Evolutionary conservation across 2,888 invertebrate species (phyloP).

Genomic region (Lymantria monacha): DNA sequence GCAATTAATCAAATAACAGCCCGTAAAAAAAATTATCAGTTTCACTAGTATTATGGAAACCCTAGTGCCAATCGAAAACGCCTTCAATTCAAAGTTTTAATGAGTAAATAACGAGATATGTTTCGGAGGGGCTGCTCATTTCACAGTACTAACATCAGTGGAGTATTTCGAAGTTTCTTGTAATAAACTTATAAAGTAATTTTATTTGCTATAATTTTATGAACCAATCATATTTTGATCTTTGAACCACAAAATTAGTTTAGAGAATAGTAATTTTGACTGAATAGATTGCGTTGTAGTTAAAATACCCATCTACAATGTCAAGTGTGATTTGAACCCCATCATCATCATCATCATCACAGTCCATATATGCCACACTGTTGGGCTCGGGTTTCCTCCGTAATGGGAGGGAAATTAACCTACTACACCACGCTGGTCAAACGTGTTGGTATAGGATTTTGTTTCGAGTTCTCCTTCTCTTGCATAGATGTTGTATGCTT

Average conservation of each 20-base stretch:
- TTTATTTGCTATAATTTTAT: slow-evolving; percentile 20
- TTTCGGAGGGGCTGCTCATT: slow-evolving; percentile 60
- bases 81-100: slow-evolving; percentile 72
- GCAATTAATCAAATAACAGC: too few species aligned
- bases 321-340: too few species aligned
- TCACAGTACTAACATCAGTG: slow-evolving; percentile 37
- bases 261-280: neutral
- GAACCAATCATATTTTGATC: slow-evolving; percentile 24
- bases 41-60: slow-evolving; percentile 15
- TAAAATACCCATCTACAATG: too few species aligned
- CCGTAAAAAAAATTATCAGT: neutral
- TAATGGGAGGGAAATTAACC: too few species aligned
- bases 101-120: slow-evolving; percentile 73
- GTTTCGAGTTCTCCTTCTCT: too few species aligned
- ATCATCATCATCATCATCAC: too few species aligned
- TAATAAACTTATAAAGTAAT: slow-evolving; percentile 31
- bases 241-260: slow-evolving; percentile 10
- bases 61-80: slow-evolving; percentile 47
- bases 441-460: too few species aligned
- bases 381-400: too few species aligned
- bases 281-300: too few species aligned
- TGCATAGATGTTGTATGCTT: too few species aligned
- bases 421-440: too few species aligned
- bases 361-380: too few species aligned
- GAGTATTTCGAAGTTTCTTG: slow-evolving; percentile 29